phyloP scores from a whole-genome alignment of 2,113 vertebrate genomes.

The Lipotes vexillifer region DNA sequence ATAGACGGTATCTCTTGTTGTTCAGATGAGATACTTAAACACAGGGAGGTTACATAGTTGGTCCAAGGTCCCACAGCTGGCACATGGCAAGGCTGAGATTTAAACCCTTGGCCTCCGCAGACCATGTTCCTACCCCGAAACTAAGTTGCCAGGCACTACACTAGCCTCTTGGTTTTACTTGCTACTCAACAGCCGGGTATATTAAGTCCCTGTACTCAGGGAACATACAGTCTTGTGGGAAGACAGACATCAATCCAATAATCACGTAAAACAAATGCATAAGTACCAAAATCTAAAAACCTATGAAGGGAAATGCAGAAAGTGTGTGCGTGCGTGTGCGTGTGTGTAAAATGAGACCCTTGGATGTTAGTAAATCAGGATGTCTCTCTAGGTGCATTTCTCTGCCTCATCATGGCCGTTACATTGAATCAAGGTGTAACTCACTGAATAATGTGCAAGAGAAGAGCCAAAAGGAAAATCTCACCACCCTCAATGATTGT shows the following conservation, averaged over 20 bases:
- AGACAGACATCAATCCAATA: not conserved
- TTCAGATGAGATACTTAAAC: not conserved
- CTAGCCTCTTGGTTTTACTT: not conserved
- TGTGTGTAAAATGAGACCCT: not conserved
- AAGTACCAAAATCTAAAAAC: not conserved
- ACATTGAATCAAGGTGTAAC: not conserved
- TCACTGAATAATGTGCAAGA: not conserved
- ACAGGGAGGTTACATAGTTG: not conserved
- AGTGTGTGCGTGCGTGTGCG: rapidly evolving
- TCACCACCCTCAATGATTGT: not conserved
- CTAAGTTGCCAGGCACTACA: not conserved
- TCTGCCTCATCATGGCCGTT: not conserved
- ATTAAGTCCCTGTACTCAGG: not conserved
- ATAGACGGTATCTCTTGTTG: not conserved
- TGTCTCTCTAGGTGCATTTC: not conserved
- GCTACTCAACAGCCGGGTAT: not conserved
- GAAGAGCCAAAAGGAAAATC: not conserved
- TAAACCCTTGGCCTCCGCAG: not conserved
- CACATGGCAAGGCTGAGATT: not conserved
- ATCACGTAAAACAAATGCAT: not conserved
- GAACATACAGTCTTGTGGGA: not conserved
- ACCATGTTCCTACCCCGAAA: not conserved
- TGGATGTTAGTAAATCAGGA: not conserved
- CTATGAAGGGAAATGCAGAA: not conserved
- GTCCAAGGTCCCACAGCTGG: not conserved